Conservation (phyloP, 1,140 invertebrate genomes). For the Callitettix versicolor region DNA sequence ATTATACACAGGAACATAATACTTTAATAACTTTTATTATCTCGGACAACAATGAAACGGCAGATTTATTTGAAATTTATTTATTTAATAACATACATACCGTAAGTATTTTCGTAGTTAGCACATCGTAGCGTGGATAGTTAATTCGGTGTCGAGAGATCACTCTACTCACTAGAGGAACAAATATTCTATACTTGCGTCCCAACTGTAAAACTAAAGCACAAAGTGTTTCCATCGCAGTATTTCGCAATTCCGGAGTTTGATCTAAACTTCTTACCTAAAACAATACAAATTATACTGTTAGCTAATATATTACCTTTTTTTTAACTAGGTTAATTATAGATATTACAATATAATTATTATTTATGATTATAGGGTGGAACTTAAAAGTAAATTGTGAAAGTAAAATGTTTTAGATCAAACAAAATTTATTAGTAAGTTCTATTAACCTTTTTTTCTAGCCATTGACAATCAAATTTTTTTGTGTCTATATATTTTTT, state of each 20-base stretch:
- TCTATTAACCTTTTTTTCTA: too few relatives aligned
- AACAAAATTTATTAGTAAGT: too few relatives aligned
- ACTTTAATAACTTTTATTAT: too few relatives aligned
- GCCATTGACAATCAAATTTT: too few relatives aligned
- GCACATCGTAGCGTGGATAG: constrained; percentile 67
- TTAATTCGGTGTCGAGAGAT: constrained; percentile 71
- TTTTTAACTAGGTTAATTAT: background rate
- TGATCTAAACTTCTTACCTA: constrained; percentile 69
- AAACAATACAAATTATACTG: background rate
- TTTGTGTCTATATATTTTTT: too few relatives aligned
- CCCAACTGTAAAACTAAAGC: constrained; percentile 80
- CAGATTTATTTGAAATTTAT: too few relatives aligned
- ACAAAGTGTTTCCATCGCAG: constrained; percentile 86
- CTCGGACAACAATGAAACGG: too few relatives aligned
- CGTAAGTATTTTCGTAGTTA: constrained; percentile 57
- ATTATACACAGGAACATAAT: background rate
- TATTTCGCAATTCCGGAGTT: constrained; percentile 60
- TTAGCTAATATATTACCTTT: background rate
- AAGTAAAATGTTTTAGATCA: too few relatives aligned
- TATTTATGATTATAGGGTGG: background rate
- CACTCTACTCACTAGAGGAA: constrained; percentile 80
- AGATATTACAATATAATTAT: too few relatives aligned
- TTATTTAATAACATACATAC: constrained; percentile 24
- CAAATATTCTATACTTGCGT: constrained; percentile 83
- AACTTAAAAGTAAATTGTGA: background rate